A percentile compares a stretch with the other conserved stretches of the same genome.
Conservation (phyloP, 2,797 vertebrate genomes). For the Ptychadena robeensis region DNA sequence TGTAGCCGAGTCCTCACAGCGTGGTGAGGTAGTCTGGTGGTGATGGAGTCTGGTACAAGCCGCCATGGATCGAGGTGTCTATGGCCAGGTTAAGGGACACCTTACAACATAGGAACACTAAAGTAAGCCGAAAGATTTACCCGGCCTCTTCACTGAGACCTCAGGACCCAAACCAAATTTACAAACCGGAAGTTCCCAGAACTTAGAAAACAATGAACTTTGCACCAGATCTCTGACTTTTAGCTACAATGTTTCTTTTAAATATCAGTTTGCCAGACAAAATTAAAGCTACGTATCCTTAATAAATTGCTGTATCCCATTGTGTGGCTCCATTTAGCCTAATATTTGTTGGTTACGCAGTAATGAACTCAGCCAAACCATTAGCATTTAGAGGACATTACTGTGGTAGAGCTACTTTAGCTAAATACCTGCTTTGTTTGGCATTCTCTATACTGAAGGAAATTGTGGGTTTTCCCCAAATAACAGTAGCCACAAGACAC, state of each 20-base stretch:
- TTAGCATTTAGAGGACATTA: constrained; percentile 39
- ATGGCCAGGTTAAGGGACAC: too few relatives aligned
- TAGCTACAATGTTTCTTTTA: not conserved
- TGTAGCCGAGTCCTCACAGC: too few relatives aligned
- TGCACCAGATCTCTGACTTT: not conserved
- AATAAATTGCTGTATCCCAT: not conserved
- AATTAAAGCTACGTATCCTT: not conserved
- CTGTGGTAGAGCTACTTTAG: constrained; percentile 33
- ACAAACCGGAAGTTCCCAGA: too few relatives aligned
- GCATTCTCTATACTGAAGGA: constrained; percentile 33
- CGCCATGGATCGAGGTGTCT: too few relatives aligned
- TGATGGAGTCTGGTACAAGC: too few relatives aligned
- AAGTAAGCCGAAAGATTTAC: too few relatives aligned
- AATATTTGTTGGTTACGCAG: constrained; percentile 6
- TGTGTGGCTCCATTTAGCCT: not conserved
- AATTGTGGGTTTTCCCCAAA: constrained; percentile 42
- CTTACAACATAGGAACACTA: too few relatives aligned
- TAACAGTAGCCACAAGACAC: constrained; percentile 42
- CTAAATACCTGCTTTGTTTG: constrained; percentile 37
- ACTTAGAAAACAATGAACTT: not conserved
- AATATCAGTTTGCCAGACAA: not conserved
- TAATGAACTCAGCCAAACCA: constrained; percentile 30
- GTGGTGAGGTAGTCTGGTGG: too few relatives aligned
- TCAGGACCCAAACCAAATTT: too few relatives aligned
- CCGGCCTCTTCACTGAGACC: too few relatives aligned